These are phyloP conservation scores for Denticeps clupeoides DNA, from an alignment of 2,797 vertebrate genomes.

Conservation along the genomic window DNA sequence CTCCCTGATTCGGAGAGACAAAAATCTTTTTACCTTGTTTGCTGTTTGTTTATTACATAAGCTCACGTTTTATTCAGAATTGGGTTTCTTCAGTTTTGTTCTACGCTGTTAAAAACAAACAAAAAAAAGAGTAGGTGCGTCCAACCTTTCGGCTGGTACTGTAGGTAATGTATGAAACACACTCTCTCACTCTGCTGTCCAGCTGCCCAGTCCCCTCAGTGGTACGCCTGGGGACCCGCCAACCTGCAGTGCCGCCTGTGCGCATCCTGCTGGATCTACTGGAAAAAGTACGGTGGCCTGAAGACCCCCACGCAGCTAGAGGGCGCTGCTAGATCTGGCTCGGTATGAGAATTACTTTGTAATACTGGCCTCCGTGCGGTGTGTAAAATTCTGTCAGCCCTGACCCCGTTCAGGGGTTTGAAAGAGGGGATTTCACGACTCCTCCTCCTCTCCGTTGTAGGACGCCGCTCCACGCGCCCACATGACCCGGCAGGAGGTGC, in stretches of 20 bases:
- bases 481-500: slow-evolving; percentile 80
- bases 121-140: too few species aligned
- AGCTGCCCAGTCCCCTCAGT: slow-evolving; percentile 88
- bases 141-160: too few species aligned
- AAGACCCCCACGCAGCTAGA: slow-evolving; percentile 92
- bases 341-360: slow-evolving; percentile 49
- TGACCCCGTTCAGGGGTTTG: too few species aligned
- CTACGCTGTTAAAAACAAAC: too few species aligned
- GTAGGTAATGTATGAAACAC: too few species aligned
- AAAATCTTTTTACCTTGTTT: too few species aligned
- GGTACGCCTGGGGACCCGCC: slow-evolving; percentile 93
- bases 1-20: too few species aligned
- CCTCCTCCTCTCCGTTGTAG: slow-evolving; percentile 18
- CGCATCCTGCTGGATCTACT: slow-evolving; percentile 92
- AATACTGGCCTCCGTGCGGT: not conserved
- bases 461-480: slow-evolving; percentile 69
- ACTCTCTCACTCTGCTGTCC: too few species aligned
- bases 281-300: slow-evolving; percentile 90
- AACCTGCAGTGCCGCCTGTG: slow-evolving; percentile 94
- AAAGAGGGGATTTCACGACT: too few species aligned
- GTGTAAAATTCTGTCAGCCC: not conserved
- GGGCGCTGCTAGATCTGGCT: slow-evolving; percentile 71
- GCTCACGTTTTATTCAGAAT: too few species aligned
- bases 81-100: too few species aligned
- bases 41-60: too few species aligned